A percentile compares a stretch with the other conserved stretches of the same genome.
phyloP scores from a whole-genome alignment of 2,888 invertebrate species.

The Lathronympha strigana region DNA sequence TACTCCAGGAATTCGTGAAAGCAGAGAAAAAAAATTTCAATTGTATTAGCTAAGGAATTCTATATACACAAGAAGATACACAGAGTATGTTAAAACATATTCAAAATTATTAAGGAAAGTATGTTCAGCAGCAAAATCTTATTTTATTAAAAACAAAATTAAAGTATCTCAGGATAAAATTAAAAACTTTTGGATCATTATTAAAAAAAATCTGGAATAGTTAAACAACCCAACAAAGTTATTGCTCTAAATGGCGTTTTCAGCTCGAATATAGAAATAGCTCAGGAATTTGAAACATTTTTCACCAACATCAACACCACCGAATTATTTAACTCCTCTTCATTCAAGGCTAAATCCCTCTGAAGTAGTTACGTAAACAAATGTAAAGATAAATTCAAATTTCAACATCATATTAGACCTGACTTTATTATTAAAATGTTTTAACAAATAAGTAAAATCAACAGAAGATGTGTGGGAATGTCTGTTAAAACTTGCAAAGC shows the following conservation, averaged over 20 bases:
- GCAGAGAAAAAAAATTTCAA: background rate
- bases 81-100: background rate
- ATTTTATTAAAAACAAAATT: constrained; percentile 1
- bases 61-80: background rate
- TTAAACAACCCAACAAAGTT: too few relatives aligned
- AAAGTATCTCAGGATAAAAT: background rate
- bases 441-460: background rate
- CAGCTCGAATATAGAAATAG: too few relatives aligned
- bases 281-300: too few relatives aligned
- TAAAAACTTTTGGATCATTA: background rate
- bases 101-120: background rate
- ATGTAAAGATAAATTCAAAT: background rate
- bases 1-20: background rate
- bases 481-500: background rate
- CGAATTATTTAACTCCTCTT: background rate
- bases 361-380: background rate
- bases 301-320: background rate
- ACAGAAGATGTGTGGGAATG: background rate
- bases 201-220: too few relatives aligned
- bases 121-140: background rate
- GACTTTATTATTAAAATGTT: background rate
- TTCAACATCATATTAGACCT: background rate
- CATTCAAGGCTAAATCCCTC: background rate
- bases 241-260: too few relatives aligned
- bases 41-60: background rate